phyloP scores from a whole-genome alignment of 2,797 vertebrate genomes.

The Poecilia velifera region DNA sequence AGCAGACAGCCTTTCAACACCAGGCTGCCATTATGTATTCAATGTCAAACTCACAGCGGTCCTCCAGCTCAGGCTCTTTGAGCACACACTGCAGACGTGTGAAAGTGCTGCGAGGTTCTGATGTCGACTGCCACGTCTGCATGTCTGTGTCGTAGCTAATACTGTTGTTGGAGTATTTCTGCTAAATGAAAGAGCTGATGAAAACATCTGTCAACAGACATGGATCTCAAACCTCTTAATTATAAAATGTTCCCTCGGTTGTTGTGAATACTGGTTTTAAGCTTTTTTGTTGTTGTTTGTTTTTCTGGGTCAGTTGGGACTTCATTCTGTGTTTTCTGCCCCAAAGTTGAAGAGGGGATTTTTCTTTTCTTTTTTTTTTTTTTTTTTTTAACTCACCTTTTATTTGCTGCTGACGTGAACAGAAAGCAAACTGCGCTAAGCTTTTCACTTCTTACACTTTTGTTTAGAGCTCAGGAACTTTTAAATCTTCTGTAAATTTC shows the following conservation, averaged over 20 bases:
- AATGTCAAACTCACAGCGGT: slow-evolving; percentile 26
- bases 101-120: slow-evolving; percentile 2
- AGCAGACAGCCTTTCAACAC: slow-evolving; percentile 23
- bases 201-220: slow-evolving; percentile 25
- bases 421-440: background rate
- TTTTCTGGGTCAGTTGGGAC: background rate
- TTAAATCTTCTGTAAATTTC: slow-evolving; percentile 2
- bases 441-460: background rate
- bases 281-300: background rate
- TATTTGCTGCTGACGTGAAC: slow-evolving; percentile 14
- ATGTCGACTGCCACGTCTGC: background rate
- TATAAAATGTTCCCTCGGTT: slow-evolving; percentile 20
- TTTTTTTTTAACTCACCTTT: background rate
- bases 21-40: slow-evolving; percentile 35
- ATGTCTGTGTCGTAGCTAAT: background rate
- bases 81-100: background rate
- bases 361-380: no score
- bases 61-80: slow-evolving; percentile 3
- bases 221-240: slow-evolving; percentile 24
- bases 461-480: slow-evolving; percentile 18
- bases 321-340: background rate
- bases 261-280: background rate
- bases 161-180: slow-evolving; percentile 6
- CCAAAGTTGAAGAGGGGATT: background rate
- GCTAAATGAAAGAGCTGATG: background rate